Conservation (phyloP, 2,888 invertebrate species). For the Sussaba pulchella region DNA sequence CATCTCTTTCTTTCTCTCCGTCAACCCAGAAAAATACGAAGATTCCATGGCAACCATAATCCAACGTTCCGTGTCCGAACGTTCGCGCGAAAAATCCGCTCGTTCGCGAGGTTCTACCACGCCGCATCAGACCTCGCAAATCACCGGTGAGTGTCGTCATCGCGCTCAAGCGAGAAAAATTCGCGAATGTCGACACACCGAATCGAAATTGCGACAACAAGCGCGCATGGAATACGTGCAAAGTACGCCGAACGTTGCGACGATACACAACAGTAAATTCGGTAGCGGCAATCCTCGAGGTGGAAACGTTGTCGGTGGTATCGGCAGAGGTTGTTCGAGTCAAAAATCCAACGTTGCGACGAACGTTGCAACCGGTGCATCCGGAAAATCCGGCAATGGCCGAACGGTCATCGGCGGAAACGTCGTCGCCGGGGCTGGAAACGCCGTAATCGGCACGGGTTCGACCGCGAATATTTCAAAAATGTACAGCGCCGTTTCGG, state of each 20-base stretch:
- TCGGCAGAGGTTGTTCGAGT: slow-evolving; percentile 82
- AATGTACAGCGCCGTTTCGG: slow-evolving; percentile 92
- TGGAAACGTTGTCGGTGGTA: slow-evolving; percentile 69
- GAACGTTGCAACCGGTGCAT: slow-evolving; percentile 25
- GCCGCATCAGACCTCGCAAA: slow-evolving; percentile 60
- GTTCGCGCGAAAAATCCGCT: slow-evolving; percentile 83
- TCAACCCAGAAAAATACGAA: slow-evolving; percentile 79
- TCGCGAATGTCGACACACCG: slow-evolving; percentile 77
- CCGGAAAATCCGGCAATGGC: slow-evolving; percentile 32
- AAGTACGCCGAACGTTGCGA: slow-evolving; percentile 88
- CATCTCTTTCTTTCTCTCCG: no score
- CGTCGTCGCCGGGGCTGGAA: slow-evolving; percentile 46
- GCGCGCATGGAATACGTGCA: slow-evolving; percentile 85
- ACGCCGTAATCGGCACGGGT: slow-evolving; percentile 55
- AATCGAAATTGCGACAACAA: slow-evolving; percentile 81
- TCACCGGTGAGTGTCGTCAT: slow-evolving; percentile 79
- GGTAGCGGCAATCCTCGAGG: slow-evolving; percentile 85
- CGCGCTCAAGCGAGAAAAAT: slow-evolving; percentile 74
- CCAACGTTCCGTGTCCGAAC: slow-evolving; percentile 85
- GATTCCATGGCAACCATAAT: slow-evolving; percentile 81
- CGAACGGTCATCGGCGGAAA: no score
- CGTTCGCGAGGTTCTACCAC: slow-evolving; percentile 68
- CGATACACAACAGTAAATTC: slow-evolving; percentile 85
- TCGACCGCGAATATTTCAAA: slow-evolving; percentile 79
- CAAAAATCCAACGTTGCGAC: slow-evolving; percentile 62